phyloP scores from a whole-genome alignment of 2,888 invertebrate species.

The Argyresthia goedartella region DNA sequence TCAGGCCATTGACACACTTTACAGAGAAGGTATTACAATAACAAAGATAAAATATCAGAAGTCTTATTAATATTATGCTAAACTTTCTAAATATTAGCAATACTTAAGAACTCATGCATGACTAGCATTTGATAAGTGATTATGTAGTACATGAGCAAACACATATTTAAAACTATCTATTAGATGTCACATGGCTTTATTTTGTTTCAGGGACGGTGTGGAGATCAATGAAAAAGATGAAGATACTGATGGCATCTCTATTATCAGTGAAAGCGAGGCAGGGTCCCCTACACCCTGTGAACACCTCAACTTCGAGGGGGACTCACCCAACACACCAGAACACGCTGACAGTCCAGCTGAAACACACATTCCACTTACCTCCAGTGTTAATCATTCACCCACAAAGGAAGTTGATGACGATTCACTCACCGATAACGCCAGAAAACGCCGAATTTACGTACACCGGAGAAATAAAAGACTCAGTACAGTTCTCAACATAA shows the following conservation, averaged over 20 bases:
- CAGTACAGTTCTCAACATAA: conserved; percentile 56
- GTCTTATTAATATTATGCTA: too few species aligned
- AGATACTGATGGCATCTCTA: conserved; percentile 65
- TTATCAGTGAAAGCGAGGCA: conserved; percentile 61
- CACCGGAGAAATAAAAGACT: conserved; percentile 59
- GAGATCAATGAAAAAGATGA: conserved; percentile 50
- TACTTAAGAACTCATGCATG: too few species aligned
- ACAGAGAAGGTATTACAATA: too few species aligned
- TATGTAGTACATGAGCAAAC: too few species aligned
- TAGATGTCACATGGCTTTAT: not conserved
- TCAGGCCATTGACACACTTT: too few species aligned
- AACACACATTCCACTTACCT: conserved; percentile 18
- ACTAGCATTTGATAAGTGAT: too few species aligned
- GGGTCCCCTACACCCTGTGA: conserved; percentile 38
- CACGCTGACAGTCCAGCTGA: conserved; percentile 29
- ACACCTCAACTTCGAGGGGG: conserved; percentile 21
- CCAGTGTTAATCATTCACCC: conserved; percentile 19
- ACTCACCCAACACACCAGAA: conserved; percentile 11
- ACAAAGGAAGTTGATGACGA: conserved; percentile 20
- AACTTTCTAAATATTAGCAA: too few species aligned
- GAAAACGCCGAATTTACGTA: conserved; percentile 58
- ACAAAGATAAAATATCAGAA: too few species aligned
- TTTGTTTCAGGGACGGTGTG: conserved; percentile 23
- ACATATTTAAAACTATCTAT: too few species aligned
- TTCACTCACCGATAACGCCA: conserved; percentile 35